Evolutionary conservation across 2,888 invertebrate genomes (phyloP).

Genomic region (Gymnocheta viridis): DNA sequence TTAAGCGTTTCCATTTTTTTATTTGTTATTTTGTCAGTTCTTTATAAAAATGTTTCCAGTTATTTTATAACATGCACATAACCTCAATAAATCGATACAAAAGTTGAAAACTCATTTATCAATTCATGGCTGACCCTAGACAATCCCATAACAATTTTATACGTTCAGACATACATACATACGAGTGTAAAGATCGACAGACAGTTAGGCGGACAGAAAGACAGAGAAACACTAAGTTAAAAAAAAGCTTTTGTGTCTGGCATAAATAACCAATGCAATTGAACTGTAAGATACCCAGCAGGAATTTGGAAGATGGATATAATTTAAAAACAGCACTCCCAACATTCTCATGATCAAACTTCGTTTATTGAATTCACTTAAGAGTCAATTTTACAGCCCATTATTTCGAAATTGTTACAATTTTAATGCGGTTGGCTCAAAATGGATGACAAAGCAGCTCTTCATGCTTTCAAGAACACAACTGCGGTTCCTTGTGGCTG

Average conservation of each 20-base stretch:
- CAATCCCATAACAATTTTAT: conserved; percentile 57
- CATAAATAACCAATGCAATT: conserved; percentile 6
- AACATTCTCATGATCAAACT: no score
- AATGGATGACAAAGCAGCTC: no score
- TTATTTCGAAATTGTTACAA: no score
- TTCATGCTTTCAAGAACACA: no score
- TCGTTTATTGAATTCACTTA: no score
- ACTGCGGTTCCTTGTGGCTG: no score
- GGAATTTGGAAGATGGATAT: not conserved
- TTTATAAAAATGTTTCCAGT: conserved; percentile 53
- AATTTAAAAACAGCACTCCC: not conserved
- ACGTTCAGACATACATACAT: conserved; percentile 6
- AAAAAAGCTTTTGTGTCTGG: conserved; percentile 10
- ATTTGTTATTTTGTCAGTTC: conserved; percentile 6
- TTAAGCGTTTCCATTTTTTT: conserved; percentile 4
- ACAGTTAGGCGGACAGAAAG: not conserved
- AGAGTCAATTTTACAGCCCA: no score
- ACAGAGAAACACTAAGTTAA: not conserved
- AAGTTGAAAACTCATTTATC: conserved; percentile 70
- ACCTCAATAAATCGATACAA: conserved; percentile 70
- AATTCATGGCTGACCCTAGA: conserved; percentile 70
- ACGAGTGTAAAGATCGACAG: not conserved
- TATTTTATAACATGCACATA: conserved; percentile 67
- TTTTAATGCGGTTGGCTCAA: no score
- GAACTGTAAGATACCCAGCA: not conserved